phyloP scores from a whole-genome alignment of 2,888 invertebrate species.

The Rhodophaea formosa region DNA sequence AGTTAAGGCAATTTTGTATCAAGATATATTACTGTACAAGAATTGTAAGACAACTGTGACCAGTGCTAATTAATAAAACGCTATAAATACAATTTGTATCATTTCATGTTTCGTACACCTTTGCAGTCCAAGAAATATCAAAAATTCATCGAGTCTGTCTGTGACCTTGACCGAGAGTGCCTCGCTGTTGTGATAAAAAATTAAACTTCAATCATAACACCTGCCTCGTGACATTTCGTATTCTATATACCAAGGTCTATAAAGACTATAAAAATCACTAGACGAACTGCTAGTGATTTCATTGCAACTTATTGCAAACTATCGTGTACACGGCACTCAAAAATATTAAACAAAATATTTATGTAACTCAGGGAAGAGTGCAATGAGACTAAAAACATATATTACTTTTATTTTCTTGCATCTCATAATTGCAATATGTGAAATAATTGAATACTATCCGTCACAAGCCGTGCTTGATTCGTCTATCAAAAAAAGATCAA shows the following conservation, averaged over 20 bases:
- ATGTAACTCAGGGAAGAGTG: neutral
- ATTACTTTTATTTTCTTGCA: conserved; percentile 19
- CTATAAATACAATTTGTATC: conserved; percentile 42
- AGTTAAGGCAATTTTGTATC: conserved; percentile 32
- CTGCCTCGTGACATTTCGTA: conserved; percentile 58
- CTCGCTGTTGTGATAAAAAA: conserved; percentile 60
- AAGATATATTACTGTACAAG: conserved; percentile 49
- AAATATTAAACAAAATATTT: neutral
- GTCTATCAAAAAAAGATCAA: conserved; percentile 6
- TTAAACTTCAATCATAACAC: conserved; percentile 76
- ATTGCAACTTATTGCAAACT: neutral
- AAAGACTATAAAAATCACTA: conserved; percentile 50
- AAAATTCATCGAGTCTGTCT: conserved; percentile 23
- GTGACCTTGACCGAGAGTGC: conserved; percentile 44
- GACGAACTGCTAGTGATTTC: conserved; percentile 15
- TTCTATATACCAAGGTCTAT: conserved; percentile 55
- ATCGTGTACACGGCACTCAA: neutral
- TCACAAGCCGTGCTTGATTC: conserved; percentile 40
- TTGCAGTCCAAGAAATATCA: conserved; percentile 13
- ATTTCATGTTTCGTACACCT: conserved; percentile 26
- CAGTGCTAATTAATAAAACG: conserved; percentile 67
- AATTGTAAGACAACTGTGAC: conserved; percentile 43
- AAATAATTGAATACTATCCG: conserved; percentile 59
- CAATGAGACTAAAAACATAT: conserved; percentile 21
- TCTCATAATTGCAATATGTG: conserved; percentile 28